Evolutionary conservation across 2,888 invertebrate species (phyloP).

Genomic region (Schizaphis graminum): DNA sequence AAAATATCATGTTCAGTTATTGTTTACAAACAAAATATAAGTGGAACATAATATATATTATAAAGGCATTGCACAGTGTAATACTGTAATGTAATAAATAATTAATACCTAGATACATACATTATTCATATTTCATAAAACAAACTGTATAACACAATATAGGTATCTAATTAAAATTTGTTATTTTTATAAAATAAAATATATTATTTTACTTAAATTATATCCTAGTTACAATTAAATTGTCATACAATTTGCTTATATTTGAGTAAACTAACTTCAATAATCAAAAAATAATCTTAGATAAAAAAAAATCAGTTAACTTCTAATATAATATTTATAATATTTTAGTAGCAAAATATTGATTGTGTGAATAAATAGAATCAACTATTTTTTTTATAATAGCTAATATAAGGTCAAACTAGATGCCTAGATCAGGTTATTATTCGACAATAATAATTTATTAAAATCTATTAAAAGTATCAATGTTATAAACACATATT

Average conservation of each 20-base stretch:
- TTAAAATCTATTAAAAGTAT: slow-evolving; percentile 4
- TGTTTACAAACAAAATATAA: slow-evolving; percentile 50
- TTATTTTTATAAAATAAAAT: background rate
- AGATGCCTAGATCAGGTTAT: slow-evolving; percentile 17
- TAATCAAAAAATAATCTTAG: background rate
- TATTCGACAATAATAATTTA: slow-evolving; percentile 5
- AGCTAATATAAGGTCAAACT: slow-evolving; percentile 19
- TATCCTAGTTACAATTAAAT: background rate
- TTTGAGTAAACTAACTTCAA: background rate
- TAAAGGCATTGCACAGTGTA: background rate
- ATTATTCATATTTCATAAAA: background rate
- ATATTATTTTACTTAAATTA: background rate
- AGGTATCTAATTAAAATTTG: background rate
- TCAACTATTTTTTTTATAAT: background rate
- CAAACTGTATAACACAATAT: background rate
- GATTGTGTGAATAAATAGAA: background rate
- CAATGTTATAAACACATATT: slow-evolving; percentile 9
- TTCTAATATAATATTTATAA: background rate
- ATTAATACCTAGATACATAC: background rate
- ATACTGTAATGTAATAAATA: background rate
- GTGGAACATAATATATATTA: slow-evolving; percentile 19
- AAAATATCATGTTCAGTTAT: slow-evolving; percentile 1
- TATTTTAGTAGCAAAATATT: background rate
- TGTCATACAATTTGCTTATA: background rate
- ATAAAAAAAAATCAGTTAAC: background rate